Percentiles rank a stretch among this genome's conserved stretches.
Evolutionary conservation across 2,888 invertebrate species (phyloP).

Genomic region (Synanthedon andrenaeformis): DNA sequence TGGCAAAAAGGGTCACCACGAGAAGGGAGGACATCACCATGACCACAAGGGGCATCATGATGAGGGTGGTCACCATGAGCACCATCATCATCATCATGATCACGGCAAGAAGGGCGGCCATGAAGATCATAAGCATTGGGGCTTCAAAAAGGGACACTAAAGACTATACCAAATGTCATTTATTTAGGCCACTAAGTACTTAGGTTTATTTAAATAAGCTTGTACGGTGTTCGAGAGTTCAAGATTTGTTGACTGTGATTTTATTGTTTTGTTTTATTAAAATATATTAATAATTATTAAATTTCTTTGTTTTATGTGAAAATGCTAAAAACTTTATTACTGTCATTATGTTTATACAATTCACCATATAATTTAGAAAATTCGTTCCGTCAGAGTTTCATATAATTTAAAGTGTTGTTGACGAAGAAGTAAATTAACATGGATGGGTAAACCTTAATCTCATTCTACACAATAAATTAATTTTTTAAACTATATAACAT

Average conservation of each 20-base stretch:
- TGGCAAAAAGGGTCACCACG: conserved; percentile 84
- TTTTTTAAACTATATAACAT: no score
- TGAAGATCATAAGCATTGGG: conserved; percentile 85
- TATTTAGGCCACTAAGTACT: conserved; percentile 31
- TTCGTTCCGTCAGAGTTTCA: no score
- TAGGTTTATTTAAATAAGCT: conserved; percentile 43
- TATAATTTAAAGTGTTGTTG: no score
- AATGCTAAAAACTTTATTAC: no score
- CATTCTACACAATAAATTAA: no score
- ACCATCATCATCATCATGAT: conserved; percentile 80
- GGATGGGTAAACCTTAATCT: no score
- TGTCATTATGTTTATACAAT: no score
- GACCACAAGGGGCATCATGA: conserved; percentile 85
- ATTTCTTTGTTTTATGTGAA: background rate
- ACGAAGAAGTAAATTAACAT: no score
- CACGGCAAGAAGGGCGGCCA: conserved; percentile 86
- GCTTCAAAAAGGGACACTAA: conserved; percentile 71
- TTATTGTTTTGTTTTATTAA: conserved; percentile 30
- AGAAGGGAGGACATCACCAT: conserved; percentile 84
- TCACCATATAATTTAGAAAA: no score
- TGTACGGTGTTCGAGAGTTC: conserved; percentile 19
- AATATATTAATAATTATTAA: conserved; percentile 14
- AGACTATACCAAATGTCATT: conserved; percentile 21
- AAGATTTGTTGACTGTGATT: conserved; percentile 48
- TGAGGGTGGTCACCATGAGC: conserved; percentile 81